Percentiles rank a stretch among this genome's conserved stretches.
phyloP scores from a whole-genome alignment of 2,113 vertebrate genomes.

The Macaca fascicularis region T2T-MFA8v1.1 NC_088377.1:192443501-192444000 shows the following conservation, averaged over 20 bases:
- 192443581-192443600: not conserved
- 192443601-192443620: not conserved
- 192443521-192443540: not conserved
- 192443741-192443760: not conserved
- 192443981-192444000: conserved; percentile 20
- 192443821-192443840: not conserved
- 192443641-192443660: not conserved
- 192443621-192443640: not conserved
- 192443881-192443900: not conserved
- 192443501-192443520: not conserved
- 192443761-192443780: not conserved
- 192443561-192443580: not conserved
- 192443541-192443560: accelerated
- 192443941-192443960: not conserved
- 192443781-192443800: not conserved
- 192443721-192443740: not conserved
- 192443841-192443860: too few species aligned
- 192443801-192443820: not conserved
- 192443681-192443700: not conserved
- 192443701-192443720: not conserved
- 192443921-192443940: not conserved
- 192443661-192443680: not conserved
- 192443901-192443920: not conserved
- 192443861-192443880: not conserved
- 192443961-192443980: not conserved